Base-by-base conservation (phyloP, 2,113 vertebrate species). In the Mixornis gularis region DNA sequence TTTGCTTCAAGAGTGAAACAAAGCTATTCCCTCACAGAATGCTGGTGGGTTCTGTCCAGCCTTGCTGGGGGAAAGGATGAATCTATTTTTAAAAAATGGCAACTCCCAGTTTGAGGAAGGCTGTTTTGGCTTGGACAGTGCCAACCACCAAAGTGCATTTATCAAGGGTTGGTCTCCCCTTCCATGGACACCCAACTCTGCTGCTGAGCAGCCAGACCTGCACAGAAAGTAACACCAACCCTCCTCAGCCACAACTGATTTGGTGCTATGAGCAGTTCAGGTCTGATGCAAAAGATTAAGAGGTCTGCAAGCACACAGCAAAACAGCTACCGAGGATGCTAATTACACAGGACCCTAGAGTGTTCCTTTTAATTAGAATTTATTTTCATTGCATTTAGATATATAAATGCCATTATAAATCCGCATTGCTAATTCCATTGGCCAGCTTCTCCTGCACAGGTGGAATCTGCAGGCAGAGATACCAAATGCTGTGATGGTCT, bases 291-390 rank as follows among this genome's bases (percentile, higher is more conserved):
- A 82, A 84, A 80, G 87, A 95, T 56, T 46, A 74, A 91, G 56
- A 83, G 64, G 92, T 78, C 87, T 94, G 89, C n/a, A 89, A 70
- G 51, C 29, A 73, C 17, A 38, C n/a, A 82, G 89, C 55, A 83
- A 73, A 94, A 69, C 78, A 91, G 63, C n/a, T 51, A 59, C 48
- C 8, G 10, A 69, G 30, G 59, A 70, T 79, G 68, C 40, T 87
- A 83, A 91, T 93, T 71, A 71, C 70, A 53, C 36, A 30, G 43
- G 79, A 52, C 74, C 52, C 48, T 56, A 41, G 81, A 71, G 81
- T 70, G 40, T 30, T 89, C 48, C 43, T 66, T 92, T 85, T 89
- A 92, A 95, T 96, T 91, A 87, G 80, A 91, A 89, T 87, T 27
- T 70, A 87, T 91, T 95, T 92, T 82, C 89, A 89, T 79, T 92